Conservation (phyloP, 64 coral and sea anemone species). For the Montipora sp. region DNA sequence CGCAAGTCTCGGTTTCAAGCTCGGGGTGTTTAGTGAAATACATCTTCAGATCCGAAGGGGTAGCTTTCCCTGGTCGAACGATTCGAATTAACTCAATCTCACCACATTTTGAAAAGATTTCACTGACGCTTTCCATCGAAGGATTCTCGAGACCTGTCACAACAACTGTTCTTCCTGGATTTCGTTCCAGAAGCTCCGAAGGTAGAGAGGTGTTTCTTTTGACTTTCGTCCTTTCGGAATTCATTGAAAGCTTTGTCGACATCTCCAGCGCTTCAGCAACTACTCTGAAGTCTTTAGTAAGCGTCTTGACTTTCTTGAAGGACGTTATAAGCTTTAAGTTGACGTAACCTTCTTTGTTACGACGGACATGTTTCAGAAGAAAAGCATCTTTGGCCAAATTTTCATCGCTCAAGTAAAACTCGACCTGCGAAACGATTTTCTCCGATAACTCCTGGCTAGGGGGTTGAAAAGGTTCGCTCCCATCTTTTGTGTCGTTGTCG, state of each 20-base stretch:
- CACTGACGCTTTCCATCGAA: slow-evolving; percentile 89
- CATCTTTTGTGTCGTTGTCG: slow-evolving; percentile 87
- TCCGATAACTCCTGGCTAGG: slow-evolving; percentile 84
- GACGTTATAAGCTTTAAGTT: slow-evolving; percentile 99
- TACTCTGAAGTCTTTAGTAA: slow-evolving; percentile 95
- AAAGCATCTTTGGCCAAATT: slow-evolving; percentile 93
- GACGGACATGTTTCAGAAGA: slow-evolving; percentile 95
- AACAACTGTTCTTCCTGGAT: slow-evolving; percentile 91
- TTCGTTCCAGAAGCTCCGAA: slow-evolving; percentile 87
- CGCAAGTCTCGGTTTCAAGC: slow-evolving; percentile 76
- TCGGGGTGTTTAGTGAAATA: slow-evolving; percentile 79
- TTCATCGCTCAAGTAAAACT: slow-evolving; percentile 95
- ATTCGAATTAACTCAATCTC: slow-evolving; percentile 96
- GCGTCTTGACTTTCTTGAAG: slow-evolving; percentile 96
- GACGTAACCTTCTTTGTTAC: slow-evolving; percentile 97
- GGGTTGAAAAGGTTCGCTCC: slow-evolving; percentile 62
- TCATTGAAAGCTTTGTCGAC: slow-evolving; percentile 83
- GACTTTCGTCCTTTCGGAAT: slow-evolving; percentile 91
- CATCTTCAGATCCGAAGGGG: slow-evolving; percentile 80
- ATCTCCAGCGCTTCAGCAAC: slow-evolving; percentile 85
- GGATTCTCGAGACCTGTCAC: slow-evolving; percentile 75
- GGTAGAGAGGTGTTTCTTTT: slow-evolving; percentile 78
- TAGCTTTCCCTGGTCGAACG: slow-evolving; percentile 83
- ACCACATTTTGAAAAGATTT: slow-evolving; percentile 95
- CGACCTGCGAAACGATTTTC: slow-evolving; percentile 89